Base-by-base conservation (phyloP, 37 sponge, comb jelly and placozoan species). In the Haliclona indistincta region DNA sequence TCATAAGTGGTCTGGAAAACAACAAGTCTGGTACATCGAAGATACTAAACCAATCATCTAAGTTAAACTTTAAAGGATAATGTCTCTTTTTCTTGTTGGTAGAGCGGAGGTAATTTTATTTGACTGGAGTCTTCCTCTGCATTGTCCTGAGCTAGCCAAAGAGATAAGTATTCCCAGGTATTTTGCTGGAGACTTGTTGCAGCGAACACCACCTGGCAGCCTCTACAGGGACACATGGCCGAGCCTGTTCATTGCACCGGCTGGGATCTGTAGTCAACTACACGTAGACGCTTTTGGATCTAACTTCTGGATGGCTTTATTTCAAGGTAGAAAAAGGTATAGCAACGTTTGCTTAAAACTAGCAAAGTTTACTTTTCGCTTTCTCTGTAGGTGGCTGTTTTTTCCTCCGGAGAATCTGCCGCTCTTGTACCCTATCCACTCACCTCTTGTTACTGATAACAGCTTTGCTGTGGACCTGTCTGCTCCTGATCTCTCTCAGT, bases 241-340 rank as follows among this genome's bases (percentile, higher is more conserved):
- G 17, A 92, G 93, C 43, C 67, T 92, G 41, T 92, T 92, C 64
- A 64, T 88, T 47, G 88, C 93, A 23, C 89, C 93, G 22, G 58
- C 70, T 64, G 89, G 85, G 3, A 25, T 88, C 25, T 38, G 54
- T 63, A 92, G 93, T 68, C 84, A 70, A 30, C 79, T 92, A 4
- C 93, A 92, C 68, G 78, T 92, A 6, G 93, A 92, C 67, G 77
- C 93, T 2, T 92, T 92, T 84, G 89, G 93, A 28, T 92, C 93
- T 20, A 92, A 88, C 70, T 92, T 92, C 81, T 92, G 93, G 93
- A 92, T 92, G 93, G 93, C 93, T 29, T 52, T 92, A 11, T 88
- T 92, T 68, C 61, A 92, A 74, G 93, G 93, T 11, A 79, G 63
- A 58, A 92, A 92, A 76, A 87, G 84, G 92, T 91, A 37, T 30